Conservation (phyloP, 2,888 invertebrate species). For the Dicyrtomina minuta region DNA sequence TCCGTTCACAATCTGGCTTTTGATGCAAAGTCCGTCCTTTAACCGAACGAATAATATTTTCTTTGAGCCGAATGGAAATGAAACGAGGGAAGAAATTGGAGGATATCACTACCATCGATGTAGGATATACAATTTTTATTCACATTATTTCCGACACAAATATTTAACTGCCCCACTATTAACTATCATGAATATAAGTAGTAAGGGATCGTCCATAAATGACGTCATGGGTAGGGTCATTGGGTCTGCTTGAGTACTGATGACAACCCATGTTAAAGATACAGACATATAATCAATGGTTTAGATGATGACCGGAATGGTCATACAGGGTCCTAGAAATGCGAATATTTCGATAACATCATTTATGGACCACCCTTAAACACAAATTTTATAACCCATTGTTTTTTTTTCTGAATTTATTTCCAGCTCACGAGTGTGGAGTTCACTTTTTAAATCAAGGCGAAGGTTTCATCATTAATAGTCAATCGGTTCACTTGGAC, state of each 20-base stretch:
- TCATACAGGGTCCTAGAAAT: too few relatives aligned
- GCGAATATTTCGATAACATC: too few relatives aligned
- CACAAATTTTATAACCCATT: too few relatives aligned
- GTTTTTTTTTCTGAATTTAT: not conserved
- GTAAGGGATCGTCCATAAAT: not conserved
- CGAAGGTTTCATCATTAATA: constrained; percentile 48
- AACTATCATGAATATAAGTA: not conserved
- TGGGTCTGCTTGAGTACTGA: too few relatives aligned
- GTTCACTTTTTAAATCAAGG: constrained; percentile 48
- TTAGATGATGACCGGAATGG: not conserved
- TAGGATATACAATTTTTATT: constrained; percentile 20
- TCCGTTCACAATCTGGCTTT: constrained; percentile 44
- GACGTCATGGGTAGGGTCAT: too few relatives aligned
- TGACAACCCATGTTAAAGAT: too few relatives aligned
- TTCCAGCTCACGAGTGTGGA: constrained; percentile 46
- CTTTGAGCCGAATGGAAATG: constrained; percentile 41
- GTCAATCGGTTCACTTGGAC: constrained; percentile 32
- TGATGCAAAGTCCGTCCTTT: constrained; percentile 40
- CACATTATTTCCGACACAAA: not conserved
- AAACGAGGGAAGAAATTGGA: constrained; percentile 36
- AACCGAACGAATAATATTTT: constrained; percentile 39
- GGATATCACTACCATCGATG: constrained; percentile 43
- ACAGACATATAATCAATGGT: not conserved
- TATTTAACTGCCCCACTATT: not conserved
- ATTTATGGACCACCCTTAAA: too few relatives aligned